Evolutionary conservation across 2,888 invertebrate genomes (phyloP).

Genomic region (Cantharis flavilabris): DNA sequence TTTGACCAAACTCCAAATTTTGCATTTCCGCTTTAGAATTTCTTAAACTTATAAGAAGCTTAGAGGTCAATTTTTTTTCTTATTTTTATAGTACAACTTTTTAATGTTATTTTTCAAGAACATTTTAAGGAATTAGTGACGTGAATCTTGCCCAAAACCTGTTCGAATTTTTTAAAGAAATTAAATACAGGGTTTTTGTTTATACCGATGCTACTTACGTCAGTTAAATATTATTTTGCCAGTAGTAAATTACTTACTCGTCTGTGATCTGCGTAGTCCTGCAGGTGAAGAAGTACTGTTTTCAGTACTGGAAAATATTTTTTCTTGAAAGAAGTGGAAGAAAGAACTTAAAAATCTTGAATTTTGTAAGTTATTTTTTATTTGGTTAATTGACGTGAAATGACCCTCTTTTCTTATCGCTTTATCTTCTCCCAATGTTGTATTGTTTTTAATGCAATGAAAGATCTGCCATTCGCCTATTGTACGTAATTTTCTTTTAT

Average conservation of each 20-base stretch:
- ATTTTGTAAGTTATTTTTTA: neutral
- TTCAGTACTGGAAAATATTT: no score
- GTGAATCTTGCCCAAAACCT: neutral
- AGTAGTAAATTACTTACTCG: neutral
- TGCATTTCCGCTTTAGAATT: no score
- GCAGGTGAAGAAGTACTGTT: neutral
- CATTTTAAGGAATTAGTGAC: neutral
- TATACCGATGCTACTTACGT: neutral
- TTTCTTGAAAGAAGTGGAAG: no score
- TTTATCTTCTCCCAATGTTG: neutral
- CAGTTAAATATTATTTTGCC: neutral
- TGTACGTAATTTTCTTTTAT: no score
- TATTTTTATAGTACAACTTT: neutral
- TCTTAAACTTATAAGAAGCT: neutral
- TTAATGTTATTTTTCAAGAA: neutral
- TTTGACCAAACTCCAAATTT: neutral
- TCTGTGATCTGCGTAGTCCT: neutral
- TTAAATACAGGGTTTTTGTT: neutral
- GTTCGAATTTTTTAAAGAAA: neutral
- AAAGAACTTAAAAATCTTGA: neutral
- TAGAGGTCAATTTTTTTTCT: neutral
- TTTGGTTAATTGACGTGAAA: neutral
- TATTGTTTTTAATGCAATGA: neutral
- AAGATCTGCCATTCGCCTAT: neutral
- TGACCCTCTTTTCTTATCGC: neutral